Evolutionary conservation across 1,140 invertebrate genomes (phyloP), one percentile per base, ranked within the genome.

Genomic region (Drosophila ficusphila): DNA sequence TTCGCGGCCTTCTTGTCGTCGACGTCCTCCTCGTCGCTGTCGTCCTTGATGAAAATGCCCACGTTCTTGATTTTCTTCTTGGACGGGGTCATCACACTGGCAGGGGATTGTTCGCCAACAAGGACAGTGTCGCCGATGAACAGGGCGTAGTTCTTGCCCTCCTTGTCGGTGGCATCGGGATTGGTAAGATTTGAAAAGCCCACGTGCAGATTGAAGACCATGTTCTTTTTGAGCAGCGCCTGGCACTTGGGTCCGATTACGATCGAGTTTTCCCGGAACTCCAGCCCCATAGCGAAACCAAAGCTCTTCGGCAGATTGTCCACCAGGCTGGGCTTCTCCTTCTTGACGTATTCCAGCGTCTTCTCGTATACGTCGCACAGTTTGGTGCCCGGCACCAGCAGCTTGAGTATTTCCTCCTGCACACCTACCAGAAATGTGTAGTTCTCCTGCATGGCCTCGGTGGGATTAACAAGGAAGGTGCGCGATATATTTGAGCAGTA

Each of bases 401-500:
- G 94, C 71, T 97, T 96, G 36, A 99, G 93, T 27, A 99, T 94
- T 89, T 97, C 96, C 70, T 99, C 98, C 92, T 99, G 96, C n/a
- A 99, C 92, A 90, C 95, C 95, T 1, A 99, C 90, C 39, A 99
- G 92, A 91, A 99, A 98, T 83, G 98, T 98, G 90, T 99, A 99
- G 92, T 97, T 97, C 62, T 96, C 95, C 93, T 98, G 93, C 79
- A 95, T 91, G 67, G 92, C 91, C 90, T 95, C 96, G 1, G 96
- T 95, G 5, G 99, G 99, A 93, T 99, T 98, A 0, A 99, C 98
- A 74, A 99, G 92, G 61, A 99, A 93, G n/a, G 99, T 99, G 53
- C 99, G 94, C 9, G 98, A 97, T 79, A 99, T 97, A 91, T 99
- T 99, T 0, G 99, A 98, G 92, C 99, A 99, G 90, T 99, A 99